Evolutionary conservation across 2,888 invertebrate species (phyloP), one percentile per base, ranked within the genome.

Genomic region (Netelia inedita): DNA sequence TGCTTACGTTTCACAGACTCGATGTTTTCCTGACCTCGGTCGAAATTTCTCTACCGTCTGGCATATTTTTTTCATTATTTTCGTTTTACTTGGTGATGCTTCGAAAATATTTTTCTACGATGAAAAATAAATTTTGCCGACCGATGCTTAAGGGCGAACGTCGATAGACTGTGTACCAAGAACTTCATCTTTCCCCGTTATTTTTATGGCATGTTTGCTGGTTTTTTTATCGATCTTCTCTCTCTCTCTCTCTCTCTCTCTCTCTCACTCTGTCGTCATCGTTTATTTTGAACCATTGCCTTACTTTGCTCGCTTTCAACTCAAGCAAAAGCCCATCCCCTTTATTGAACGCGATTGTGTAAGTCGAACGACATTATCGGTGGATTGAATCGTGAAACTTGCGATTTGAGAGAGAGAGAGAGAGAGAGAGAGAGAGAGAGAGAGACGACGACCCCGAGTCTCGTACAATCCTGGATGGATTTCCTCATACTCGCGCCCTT

Each of bases 331-430:
- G 9, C 28, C 35, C 50, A 14, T 19, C 28, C 28, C 28, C 28
- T 28, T 28, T 3, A 28, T 28, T 28, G 28, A 28, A 3, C 5
- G 5, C 14, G 50, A 35, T 63, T 19, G 63, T 63, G 63, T 19
- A 53, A 53, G 50, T 63, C 16, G 35, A 74, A 53, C 63, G 74
- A 50, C 63, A 63, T 28, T 16, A 16, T 19, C 6, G 43, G 43
- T 16, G 63, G 63, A 63, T 74, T 74, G 63, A 63, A 74, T 63
- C 53, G 63, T 16, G 35, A 43, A 74, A 53, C 63, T 63, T 19
- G 63, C 11, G n/a, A 50, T 19, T 63, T 46, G 10, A 1, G 46
- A 46, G 10, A 46, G 46, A 28, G 28, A 28, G 3, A 5, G 28
- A 5, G 28, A 5, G 28, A 5, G 28, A 5, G 28, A 1, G 28